A percentile compares a stretch with the other conserved stretches of the same genome.
Evolutionary conservation across 2,113 vertebrate genomes (phyloP).

Genomic region (Ammospiza caudacuta): DNA sequence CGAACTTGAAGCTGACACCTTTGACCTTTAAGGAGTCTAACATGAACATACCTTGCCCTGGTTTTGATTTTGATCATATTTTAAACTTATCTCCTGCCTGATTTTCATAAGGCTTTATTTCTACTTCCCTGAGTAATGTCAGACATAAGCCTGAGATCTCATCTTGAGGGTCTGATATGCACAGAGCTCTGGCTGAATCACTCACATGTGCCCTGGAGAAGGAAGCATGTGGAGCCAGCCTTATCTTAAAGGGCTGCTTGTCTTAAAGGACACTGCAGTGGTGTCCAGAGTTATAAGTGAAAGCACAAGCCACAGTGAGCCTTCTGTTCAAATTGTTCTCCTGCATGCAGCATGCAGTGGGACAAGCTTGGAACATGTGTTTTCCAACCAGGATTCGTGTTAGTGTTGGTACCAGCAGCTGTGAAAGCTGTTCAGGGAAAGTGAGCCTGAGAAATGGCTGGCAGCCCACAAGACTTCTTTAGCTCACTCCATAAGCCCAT

Average conservation of each 20-base stretch:
- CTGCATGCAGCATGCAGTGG: background rate
- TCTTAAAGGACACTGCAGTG: background rate
- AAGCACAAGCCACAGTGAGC: background rate
- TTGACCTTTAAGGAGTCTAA: background rate
- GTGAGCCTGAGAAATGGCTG: background rate
- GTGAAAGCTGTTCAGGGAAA: background rate
- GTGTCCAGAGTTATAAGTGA: background rate
- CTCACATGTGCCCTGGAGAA: background rate
- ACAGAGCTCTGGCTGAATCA: background rate
- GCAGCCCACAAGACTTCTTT: background rate
- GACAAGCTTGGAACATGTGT: background rate
- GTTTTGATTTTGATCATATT: background rate
- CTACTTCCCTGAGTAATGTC: background rate
- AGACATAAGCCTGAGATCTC: background rate
- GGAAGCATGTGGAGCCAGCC: background rate
- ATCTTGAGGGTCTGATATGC: background rate
- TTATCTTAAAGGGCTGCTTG: background rate
- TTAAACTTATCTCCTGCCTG: background rate
- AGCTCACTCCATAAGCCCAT: background rate
- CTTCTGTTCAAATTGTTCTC: background rate
- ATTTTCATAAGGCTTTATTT: background rate
- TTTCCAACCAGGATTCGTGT: background rate
- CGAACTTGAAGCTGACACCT: background rate
- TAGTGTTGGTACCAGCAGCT: conserved; percentile 20
- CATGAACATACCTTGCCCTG: background rate